These are phyloP conservation scores for Notodonta dromedarius DNA, from an alignment of 2,888 invertebrate species.

Conservation along the genomic window DNA sequence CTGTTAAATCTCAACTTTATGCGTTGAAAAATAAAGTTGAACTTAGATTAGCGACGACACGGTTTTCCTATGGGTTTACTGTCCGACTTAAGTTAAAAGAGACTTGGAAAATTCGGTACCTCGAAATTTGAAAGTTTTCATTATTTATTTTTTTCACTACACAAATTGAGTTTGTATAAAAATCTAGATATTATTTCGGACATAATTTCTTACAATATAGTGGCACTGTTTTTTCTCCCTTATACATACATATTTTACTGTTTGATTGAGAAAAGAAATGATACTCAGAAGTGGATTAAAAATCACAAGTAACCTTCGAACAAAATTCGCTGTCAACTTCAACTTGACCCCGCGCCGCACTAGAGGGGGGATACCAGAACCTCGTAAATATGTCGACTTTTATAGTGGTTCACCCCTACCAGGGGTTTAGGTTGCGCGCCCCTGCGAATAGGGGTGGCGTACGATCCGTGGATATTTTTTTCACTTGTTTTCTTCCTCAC, in stretches of 20 bases:
- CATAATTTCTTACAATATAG: too few relatives aligned
- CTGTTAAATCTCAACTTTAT: conserved; percentile 46
- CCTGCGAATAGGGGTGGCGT: conserved; percentile 49
- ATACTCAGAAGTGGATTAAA: too few relatives aligned
- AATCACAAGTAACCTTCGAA: too few relatives aligned
- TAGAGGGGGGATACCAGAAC: conserved; percentile 57
- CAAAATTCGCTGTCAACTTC: conserved; percentile 33
- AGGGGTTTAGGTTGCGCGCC: conserved; percentile 28
- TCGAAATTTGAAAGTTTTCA: conserved; percentile 7
- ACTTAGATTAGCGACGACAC: conserved; percentile 45
- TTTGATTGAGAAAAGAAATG: too few relatives aligned
- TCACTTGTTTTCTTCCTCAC: conserved; percentile 40
- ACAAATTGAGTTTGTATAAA: too few relatives aligned
- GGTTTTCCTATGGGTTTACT: conserved; percentile 52
- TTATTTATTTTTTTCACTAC: too few relatives aligned
- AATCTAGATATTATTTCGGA: too few relatives aligned
- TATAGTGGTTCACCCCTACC: conserved; percentile 67
- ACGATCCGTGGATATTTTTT: conserved; percentile 40
- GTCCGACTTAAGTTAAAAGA: conserved; percentile 47
- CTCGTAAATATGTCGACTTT: conserved; percentile 80
- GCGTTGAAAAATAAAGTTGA: conserved; percentile 40
- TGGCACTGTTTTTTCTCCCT: too few relatives aligned
- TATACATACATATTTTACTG: too few relatives aligned
- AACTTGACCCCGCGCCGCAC: conserved; percentile 47
- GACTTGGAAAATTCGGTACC: conserved; percentile 6